A percentile compares a stretch with the other conserved stretches of the same genome.
These are phyloP conservation scores for Erpobdella octoculata DNA, from an alignment of 2,888 invertebrate species.

Conservation along the genomic window DNA sequence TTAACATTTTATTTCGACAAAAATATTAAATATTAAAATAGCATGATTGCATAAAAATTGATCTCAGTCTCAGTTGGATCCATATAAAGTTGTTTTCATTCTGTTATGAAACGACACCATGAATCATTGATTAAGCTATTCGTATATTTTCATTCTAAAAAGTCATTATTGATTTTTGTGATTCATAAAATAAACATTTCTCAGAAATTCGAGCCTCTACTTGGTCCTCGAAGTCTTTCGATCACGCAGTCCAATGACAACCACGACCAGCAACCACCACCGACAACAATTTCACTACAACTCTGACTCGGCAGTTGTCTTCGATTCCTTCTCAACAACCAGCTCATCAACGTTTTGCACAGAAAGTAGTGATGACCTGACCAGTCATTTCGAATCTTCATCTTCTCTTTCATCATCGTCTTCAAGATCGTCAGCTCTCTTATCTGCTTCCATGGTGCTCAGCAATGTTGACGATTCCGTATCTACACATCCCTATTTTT, in stretches of 20 bases:
- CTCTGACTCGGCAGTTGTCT: slow-evolving; percentile 11
- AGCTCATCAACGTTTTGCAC: neutral
- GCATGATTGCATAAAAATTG: no score
- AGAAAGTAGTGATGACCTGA: neutral
- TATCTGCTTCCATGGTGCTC: slow-evolving; percentile 8
- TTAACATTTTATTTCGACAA: no score
- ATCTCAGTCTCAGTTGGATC: no score
- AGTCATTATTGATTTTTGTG: no score
- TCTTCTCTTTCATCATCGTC: neutral
- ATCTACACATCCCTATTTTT: neutral
- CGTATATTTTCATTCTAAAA: no score
- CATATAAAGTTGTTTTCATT: no score
- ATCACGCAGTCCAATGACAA: neutral
- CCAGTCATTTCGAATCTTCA: neutral
- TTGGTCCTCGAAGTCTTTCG: neutral
- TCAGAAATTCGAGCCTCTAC: slow-evolving; percentile 7
- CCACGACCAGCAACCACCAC: neutral
- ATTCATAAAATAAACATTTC: no score
- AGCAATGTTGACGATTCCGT: neutral
- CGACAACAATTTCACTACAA: slow-evolving; percentile 1
- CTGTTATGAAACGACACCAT: no score
- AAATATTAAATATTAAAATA: no score
- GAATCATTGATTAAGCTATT: no score
- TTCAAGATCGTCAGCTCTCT: neutral
- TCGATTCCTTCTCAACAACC: slow-evolving; percentile 2